These are phyloP conservation scores for Drosophila ambigua DNA, from an alignment of 1,140 invertebrate species.

Conservation along the genomic window DNA sequence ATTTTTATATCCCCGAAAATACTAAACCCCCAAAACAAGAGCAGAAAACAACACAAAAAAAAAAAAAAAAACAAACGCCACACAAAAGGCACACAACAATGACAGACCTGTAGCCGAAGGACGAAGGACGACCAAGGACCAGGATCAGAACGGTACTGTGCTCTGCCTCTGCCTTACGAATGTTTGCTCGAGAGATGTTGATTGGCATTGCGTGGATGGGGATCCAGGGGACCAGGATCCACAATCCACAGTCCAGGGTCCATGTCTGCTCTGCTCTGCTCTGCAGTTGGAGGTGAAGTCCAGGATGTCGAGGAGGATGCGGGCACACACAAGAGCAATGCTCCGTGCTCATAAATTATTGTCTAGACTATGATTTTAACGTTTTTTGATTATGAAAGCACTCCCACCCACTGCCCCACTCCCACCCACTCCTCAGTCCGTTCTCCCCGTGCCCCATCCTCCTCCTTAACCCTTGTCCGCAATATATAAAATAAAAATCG, in stretches of 20 bases:
- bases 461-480: background rate
- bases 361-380: conserved; percentile 84
- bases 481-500: conserved; percentile 78
- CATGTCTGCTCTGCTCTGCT: background rate
- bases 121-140: conserved; percentile 40
- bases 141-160: conserved; percentile 25
- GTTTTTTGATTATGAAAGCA: conserved; percentile 83
- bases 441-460: conserved; percentile 20
- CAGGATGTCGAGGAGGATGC: conserved; percentile 23
- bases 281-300: background rate
- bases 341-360: conserved; percentile 83
- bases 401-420: background rate
- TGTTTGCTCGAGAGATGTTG: conserved; percentile 80
- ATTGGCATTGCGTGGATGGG: conserved; percentile 67
- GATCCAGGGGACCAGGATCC: background rate
- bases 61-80: conserved; percentile 12
- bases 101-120: conserved; percentile 39
- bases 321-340: conserved; percentile 49
- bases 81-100: conserved; percentile 47
- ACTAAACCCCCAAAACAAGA: conserved; percentile 24
- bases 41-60: conserved; percentile 1
- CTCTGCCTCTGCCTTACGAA: conserved; percentile 65
- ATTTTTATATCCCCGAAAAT: conserved; percentile 57
- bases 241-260: too few species aligned
- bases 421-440: background rate